These are phyloP conservation scores for Drosophila rufa DNA, from an alignment of 1,140 invertebrate genomes.

Conservation along the genomic window DNA sequence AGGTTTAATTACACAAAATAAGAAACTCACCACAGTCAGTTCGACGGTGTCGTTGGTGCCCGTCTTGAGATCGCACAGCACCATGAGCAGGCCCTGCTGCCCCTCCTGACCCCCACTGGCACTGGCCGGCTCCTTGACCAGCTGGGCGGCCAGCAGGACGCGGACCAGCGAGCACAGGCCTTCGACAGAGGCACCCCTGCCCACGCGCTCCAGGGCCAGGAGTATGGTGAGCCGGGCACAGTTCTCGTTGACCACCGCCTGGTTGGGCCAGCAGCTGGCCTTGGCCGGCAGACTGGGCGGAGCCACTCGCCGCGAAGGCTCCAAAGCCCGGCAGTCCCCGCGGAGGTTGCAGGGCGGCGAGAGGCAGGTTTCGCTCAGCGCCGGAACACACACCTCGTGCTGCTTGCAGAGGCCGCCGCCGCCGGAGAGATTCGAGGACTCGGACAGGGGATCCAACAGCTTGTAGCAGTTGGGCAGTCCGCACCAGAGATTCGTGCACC, in stretches of 20 bases:
- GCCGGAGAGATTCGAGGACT: conserved; percentile 86
- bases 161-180: conserved; percentile 89
- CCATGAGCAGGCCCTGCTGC: conserved; percentile 87
- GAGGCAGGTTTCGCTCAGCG: conserved; percentile 91
- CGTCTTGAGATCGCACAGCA: conserved; percentile 93
- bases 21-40: conserved; percentile 91
- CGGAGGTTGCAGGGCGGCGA: conserved; percentile 91
- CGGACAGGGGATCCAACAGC: conserved; percentile 83
- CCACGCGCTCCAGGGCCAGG: conserved; percentile 88
- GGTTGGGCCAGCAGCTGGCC: conserved; percentile 92
- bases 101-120: conserved; percentile 20
- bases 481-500: conserved; percentile 94
- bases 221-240: conserved; percentile 92
- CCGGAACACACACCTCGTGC: conserved; percentile 89
- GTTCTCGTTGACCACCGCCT: conserved; percentile 88
- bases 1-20: too few species aligned
- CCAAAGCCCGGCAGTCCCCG: conserved; percentile 92
- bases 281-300: conserved; percentile 91
- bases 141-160: conserved; percentile 88
- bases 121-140: conserved; percentile 75
- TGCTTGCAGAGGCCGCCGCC: conserved; percentile 63
- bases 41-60: conserved; percentile 93
- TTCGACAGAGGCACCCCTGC: conserved; percentile 90
- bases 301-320: conserved; percentile 90
- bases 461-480: conserved; percentile 92